A percentile compares a stretch with the other conserved stretches of the same genome.
These are phyloP conservation scores for Oriolus oriolus DNA, from an alignment of 2,113 vertebrate genomes.

Conservation along the genomic window DNA sequence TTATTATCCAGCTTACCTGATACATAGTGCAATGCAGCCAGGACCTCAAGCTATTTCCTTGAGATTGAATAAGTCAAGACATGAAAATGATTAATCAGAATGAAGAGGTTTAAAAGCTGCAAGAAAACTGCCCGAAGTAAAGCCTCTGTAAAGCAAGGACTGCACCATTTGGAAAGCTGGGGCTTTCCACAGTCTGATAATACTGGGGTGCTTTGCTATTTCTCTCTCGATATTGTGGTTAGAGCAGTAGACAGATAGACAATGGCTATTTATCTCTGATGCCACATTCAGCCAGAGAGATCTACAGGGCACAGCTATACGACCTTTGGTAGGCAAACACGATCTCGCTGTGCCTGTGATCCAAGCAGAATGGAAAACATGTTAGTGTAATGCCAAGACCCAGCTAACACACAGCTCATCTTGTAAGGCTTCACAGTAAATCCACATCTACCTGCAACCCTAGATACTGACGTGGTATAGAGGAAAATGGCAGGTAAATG, in stretches of 20 bases:
- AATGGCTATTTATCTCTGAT: conserved; percentile 46
- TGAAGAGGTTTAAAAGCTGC: conserved; percentile 53
- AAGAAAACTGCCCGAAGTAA: conserved; percentile 46
- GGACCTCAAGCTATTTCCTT: conserved; percentile 63
- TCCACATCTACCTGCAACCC: not conserved
- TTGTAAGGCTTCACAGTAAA: not conserved
- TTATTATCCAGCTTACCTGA: conserved; percentile 60
- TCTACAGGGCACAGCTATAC: not conserved
- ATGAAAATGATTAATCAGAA: conserved; percentile 69
- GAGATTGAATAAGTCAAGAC: conserved; percentile 62
- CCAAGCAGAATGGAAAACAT: not conserved
- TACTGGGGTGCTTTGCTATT: conserved; percentile 7
- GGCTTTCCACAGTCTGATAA: conserved; percentile 58
- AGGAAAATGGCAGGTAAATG: not conserved
- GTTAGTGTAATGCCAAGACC: not conserved
- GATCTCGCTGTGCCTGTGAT: not conserved
- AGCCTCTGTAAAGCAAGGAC: conserved; percentile 24
- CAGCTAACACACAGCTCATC: not conserved
- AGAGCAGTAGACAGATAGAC: not conserved
- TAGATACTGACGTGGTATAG: not conserved
- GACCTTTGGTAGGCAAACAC: not conserved
- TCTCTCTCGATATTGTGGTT: conserved; percentile 19
- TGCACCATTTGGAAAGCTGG: conserved; percentile 32
- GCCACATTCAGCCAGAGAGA: not conserved
- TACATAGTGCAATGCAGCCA: not conserved